Percentiles rank a stretch among this genome's conserved stretches.
phyloP scores from a whole-genome alignment of 2,113 vertebrate genomes.

The Probosciger aterrimus region DNA sequence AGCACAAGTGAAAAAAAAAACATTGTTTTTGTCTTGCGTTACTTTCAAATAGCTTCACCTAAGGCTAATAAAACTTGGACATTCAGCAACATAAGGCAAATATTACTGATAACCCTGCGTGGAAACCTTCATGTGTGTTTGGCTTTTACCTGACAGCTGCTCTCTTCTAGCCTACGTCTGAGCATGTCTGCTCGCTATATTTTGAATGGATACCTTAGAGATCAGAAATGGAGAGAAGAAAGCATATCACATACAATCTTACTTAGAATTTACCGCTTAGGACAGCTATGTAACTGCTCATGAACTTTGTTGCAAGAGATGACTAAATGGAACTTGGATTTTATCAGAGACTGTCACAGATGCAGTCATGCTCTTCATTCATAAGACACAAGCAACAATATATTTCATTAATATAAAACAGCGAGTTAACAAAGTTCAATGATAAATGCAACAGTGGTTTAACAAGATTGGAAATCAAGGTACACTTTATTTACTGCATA shows the following conservation, averaged over 20 bases:
- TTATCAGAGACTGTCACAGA: not conserved
- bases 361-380: not conserved
- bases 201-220: not conserved
- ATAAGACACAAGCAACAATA: not conserved
- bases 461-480: not conserved
- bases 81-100: not conserved
- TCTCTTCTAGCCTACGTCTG: not conserved
- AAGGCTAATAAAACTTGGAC: not conserved
- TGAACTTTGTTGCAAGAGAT: not conserved
- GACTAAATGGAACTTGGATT: not conserved
- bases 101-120: not conserved
- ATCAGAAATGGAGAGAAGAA: not conserved
- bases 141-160: not conserved
- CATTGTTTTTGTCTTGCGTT: not conserved
- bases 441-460: not conserved
- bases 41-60: not conserved
- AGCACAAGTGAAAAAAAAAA: not conserved
- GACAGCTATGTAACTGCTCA: not conserved
- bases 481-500: not conserved
- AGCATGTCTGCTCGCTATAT: rapidly evolving
- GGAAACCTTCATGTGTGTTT: not conserved
- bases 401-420: not conserved
- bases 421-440: not conserved
- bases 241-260: not conserved
- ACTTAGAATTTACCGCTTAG: not conserved